phyloP scores from a whole-genome alignment of 1,140 invertebrate species.

The Rhynchophorus ferrugineus region DNA sequence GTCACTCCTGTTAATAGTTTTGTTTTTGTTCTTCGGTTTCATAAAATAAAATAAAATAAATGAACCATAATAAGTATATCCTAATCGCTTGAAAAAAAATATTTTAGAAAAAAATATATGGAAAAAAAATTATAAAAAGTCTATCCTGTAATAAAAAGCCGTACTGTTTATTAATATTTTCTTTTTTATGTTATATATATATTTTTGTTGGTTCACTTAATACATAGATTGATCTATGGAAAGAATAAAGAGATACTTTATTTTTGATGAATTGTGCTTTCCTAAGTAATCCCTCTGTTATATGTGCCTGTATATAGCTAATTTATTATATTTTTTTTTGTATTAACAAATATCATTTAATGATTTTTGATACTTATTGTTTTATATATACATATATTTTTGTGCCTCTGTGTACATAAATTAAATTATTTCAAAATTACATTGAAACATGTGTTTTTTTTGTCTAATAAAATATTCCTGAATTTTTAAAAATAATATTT shows the following conservation, averaged over 20 bases:
- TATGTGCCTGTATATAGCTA: constrained; percentile 23
- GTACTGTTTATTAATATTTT: too few relatives aligned
- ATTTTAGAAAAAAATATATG: constrained; percentile 1
- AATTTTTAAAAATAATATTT: too few relatives aligned
- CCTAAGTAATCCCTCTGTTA: constrained; percentile 3
- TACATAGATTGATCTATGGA: background rate
- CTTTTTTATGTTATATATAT: too few relatives aligned
- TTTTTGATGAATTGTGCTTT: background rate
- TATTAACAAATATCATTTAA: constrained; percentile 17
- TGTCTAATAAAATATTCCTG: too few relatives aligned
- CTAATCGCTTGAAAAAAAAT: background rate
- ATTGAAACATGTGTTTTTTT: too few relatives aligned
- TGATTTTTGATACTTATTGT: constrained; percentile 23
- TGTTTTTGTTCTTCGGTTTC: too few relatives aligned
- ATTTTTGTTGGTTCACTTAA: constrained; percentile 2
- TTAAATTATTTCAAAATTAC: constrained; percentile 21
- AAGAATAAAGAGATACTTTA: too few relatives aligned
- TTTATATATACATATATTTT: constrained; percentile 20
- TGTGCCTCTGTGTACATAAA: constrained; percentile 23
- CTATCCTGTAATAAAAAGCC: background rate
- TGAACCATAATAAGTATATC: background rate
- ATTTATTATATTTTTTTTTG: constrained; percentile 16
- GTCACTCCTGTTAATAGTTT: background rate
- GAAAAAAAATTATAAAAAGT: background rate
- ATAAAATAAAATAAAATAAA: too few relatives aligned